Evolutionary conservation across 1,140 invertebrate genomes (phyloP).

Genomic region (Dufourea novaeangliae): DNA sequence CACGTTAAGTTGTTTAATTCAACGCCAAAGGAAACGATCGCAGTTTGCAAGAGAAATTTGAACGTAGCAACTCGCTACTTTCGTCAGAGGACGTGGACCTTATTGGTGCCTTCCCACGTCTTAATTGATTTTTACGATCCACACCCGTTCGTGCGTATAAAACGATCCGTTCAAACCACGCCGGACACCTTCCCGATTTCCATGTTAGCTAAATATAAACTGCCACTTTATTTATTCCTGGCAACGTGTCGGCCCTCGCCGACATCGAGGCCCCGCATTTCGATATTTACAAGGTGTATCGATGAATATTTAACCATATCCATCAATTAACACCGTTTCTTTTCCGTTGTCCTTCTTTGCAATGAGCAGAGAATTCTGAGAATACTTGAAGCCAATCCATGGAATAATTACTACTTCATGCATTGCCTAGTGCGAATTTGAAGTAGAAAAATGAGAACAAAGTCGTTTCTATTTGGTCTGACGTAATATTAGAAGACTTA

Average conservation of each 20-base stretch:
- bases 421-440: too few relatives aligned
- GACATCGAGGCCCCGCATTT: slow-evolving; percentile 14
- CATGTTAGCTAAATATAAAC: slow-evolving; percentile 61
- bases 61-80: neutral
- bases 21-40: too few relatives aligned
- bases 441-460: too few relatives aligned
- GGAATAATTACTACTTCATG: too few relatives aligned
- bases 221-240: slow-evolving; percentile 61
- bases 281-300: slow-evolving; percentile 25
- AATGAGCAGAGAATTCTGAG: neutral
- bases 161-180: slow-evolving; percentile 31
- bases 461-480: too few relatives aligned
- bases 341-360: neutral
- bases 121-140: slow-evolving; percentile 17
- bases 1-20: too few relatives aligned
- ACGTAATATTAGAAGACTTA: too few relatives aligned
- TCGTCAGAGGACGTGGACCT: neutral
- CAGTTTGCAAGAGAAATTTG: too few relatives aligned
- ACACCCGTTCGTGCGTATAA: slow-evolving; percentile 4
- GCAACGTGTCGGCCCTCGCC: slow-evolving; percentile 43
- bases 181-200: slow-evolving; percentile 40
- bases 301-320: slow-evolving; percentile 51
- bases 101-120: neutral
- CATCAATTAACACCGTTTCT: neutral
- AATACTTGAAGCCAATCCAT: too few relatives aligned